phyloP scores from a whole-genome alignment of 2,797 vertebrate species.

The Megalops cyprinoides region DNA sequence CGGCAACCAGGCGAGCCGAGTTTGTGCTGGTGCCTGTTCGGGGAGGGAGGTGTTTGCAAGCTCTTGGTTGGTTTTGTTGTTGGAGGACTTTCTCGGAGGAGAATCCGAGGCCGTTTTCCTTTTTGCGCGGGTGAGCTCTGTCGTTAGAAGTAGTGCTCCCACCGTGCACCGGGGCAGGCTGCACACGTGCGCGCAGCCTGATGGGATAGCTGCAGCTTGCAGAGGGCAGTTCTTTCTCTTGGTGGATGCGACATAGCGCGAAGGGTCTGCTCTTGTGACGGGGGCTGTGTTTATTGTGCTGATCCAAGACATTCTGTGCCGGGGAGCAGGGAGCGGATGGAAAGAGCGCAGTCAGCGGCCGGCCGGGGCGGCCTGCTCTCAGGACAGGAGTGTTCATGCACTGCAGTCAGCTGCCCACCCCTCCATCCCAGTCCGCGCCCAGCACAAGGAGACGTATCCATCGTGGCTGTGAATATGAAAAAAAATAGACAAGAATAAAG shows the following conservation, averaged over 20 bases:
- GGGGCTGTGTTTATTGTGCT: neutral
- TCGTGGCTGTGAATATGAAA: too few relatives aligned
- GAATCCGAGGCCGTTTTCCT: neutral
- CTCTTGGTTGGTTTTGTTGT: neutral
- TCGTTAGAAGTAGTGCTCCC: neutral
- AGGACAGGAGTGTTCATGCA: neutral
- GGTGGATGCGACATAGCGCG: neutral
- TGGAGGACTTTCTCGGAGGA: neutral
- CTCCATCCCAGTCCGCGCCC: neutral
- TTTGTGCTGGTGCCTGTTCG: neutral
- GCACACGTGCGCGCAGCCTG: neutral
- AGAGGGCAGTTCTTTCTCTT: neutral
- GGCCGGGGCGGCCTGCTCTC: slow-evolving; percentile 43
- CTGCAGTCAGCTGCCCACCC: neutral
- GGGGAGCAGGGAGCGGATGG: neutral
- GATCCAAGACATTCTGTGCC: neutral
- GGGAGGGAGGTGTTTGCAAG: neutral
- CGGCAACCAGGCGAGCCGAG: neutral
- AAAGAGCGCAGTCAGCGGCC: neutral
- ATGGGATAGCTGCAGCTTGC: neutral
- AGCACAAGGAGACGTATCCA: neutral
- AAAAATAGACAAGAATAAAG: too few relatives aligned
- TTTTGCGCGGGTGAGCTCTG: neutral
- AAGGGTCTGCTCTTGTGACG: slow-evolving; percentile 22
- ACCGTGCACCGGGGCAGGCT: neutral